Conservation (phyloP, 2,888 invertebrate species). For the Leucophora obtusa region DNA sequence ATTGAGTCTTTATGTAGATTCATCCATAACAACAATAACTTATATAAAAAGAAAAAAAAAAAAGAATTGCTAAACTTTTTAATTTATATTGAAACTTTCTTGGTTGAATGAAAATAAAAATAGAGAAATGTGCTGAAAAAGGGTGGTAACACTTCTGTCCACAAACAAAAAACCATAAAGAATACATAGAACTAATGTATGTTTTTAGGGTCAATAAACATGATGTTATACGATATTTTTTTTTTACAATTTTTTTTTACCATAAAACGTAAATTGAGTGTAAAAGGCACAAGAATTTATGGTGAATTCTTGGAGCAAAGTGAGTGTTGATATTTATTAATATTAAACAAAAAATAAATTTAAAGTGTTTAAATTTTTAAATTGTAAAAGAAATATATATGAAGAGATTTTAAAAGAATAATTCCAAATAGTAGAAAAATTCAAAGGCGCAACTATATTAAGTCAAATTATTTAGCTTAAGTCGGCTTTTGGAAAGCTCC, state of each 20-base stretch:
- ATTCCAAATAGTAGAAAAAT: no score
- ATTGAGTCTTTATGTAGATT: constrained; percentile 64
- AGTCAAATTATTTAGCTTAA: no score
- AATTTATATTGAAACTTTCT: constrained; percentile 78
- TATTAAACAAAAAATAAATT: constrained; percentile 28
- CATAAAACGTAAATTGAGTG: constrained; percentile 64
- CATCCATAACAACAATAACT: constrained; percentile 65
- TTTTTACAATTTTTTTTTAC: constrained; percentile 13
- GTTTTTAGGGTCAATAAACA: constrained; percentile 62
- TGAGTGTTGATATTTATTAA: constrained; percentile 59
- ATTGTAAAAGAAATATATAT: no score
- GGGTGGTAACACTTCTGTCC: constrained; percentile 64
- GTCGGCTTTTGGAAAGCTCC: no score
- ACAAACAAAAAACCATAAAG: constrained; percentile 32
- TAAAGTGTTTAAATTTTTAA: neutral
- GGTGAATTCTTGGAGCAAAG: constrained; percentile 51
- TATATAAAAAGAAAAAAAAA: neutral
- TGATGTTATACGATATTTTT: constrained; percentile 47
- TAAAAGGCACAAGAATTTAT: constrained; percentile 63
- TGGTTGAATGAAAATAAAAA: constrained; percentile 40
- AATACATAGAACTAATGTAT: constrained; percentile 51
- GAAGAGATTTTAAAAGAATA: no score
- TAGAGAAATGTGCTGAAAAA: constrained; percentile 72
- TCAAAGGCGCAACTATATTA: no score
- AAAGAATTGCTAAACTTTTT: constrained; percentile 74